These are phyloP conservation scores for Cacoxenus indagator DNA, from an alignment of 2,888 invertebrate species.

Conservation along the genomic window DNA sequence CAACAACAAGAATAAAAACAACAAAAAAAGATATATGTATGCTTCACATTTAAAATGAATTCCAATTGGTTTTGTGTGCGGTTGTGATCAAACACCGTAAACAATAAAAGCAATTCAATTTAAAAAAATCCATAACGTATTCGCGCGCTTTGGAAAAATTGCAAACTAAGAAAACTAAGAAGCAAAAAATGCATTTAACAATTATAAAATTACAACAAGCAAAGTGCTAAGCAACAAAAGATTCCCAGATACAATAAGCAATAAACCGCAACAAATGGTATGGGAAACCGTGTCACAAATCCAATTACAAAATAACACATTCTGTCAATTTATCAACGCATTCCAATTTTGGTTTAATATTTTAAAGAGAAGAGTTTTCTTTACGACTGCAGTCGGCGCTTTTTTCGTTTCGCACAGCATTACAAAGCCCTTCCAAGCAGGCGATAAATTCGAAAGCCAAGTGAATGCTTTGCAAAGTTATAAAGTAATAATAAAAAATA, in stretches of 20 bases:
- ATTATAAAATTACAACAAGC: no score
- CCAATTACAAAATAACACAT: neutral
- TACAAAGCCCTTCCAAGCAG: neutral
- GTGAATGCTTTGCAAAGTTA: neutral
- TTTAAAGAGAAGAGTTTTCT: no score
- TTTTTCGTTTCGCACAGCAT: neutral
- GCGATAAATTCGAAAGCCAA: neutral
- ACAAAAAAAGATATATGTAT: neutral
- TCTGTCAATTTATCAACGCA: neutral
- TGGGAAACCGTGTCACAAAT: neutral
- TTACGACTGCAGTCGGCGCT: neutral
- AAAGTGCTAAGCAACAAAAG: no score
- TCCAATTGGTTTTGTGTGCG: constrained; percentile 7
- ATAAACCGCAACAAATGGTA: neutral
- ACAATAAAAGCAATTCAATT: no score
- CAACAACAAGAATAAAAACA: neutral
- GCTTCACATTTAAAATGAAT: constrained; percentile 10
- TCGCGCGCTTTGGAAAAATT: no score
- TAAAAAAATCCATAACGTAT: no score
- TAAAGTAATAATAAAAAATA: neutral
- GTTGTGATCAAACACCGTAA: no score
- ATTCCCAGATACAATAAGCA: no score
- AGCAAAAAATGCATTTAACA: no score
- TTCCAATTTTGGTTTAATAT: neutral
- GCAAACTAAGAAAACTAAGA: no score